Evolutionary conservation across 2,888 invertebrate species (phyloP).

Genomic region (Leptopilina syphax): DNA sequence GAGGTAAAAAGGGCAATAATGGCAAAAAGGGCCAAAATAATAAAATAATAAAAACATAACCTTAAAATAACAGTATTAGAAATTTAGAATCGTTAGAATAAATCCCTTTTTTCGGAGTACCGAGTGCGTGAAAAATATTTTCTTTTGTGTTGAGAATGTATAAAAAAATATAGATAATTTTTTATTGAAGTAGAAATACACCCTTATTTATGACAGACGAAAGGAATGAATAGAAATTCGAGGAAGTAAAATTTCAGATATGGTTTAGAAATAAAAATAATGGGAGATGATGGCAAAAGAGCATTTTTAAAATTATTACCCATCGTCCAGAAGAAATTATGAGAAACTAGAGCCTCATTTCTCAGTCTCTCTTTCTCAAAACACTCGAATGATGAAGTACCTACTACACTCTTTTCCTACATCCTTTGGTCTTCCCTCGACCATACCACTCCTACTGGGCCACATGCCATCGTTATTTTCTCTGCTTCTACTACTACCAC

Average conservation of each 20-base stretch:
- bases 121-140: too few relatives aligned
- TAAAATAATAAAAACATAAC: too few relatives aligned
- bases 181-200: too few relatives aligned
- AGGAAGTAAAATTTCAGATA: not conserved
- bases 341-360: slow-evolving; percentile 43
- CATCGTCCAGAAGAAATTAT: slow-evolving; percentile 59
- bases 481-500: slow-evolving; percentile 43
- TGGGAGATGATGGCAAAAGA: not conserved
- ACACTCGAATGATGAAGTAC: slow-evolving; percentile 46
- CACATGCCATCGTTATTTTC: slow-evolving; percentile 43
- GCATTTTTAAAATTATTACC: slow-evolving; percentile 33
- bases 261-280: not conserved
- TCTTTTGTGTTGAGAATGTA: too few relatives aligned
- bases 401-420: slow-evolving; percentile 19
- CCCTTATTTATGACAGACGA: too few relatives aligned
- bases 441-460: slow-evolving; percentile 11
- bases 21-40: too few relatives aligned
- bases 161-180: too few relatives aligned
- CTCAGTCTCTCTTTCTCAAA: slow-evolving; percentile 45
- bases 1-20: too few relatives aligned
- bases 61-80: too few relatives aligned
- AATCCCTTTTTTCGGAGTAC: too few relatives aligned
- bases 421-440: slow-evolving; percentile 49
- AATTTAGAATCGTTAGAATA: too few relatives aligned
- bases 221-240: not conserved